Evolutionary conservation across 2,888 invertebrate genomes (phyloP).

Genomic region (Catocala nupta): DNA sequence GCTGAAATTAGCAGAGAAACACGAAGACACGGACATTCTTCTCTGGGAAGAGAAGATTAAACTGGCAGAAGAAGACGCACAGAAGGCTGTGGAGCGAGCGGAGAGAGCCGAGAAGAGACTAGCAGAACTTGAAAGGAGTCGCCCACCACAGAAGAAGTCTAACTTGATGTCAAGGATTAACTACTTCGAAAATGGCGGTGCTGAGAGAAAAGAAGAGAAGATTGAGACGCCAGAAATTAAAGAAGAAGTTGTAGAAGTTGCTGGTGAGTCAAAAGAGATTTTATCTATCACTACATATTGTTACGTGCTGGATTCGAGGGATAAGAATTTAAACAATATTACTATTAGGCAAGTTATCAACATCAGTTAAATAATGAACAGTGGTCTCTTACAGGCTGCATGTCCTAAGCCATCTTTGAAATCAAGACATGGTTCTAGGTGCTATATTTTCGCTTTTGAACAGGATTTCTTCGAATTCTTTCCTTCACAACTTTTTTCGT

Average conservation of each 20-base stretch:
- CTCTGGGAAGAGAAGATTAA: slow-evolving; percentile 90
- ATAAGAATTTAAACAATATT: too few relatives aligned
- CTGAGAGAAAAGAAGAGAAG: slow-evolving; percentile 51
- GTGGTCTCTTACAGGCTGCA: too few relatives aligned
- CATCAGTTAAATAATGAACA: too few relatives aligned
- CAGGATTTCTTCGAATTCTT: too few relatives aligned
- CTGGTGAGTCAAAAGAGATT: slow-evolving; percentile 41
- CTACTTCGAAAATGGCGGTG: slow-evolving; percentile 77
- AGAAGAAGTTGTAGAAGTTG: slow-evolving; percentile 45
- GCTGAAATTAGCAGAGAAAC: slow-evolving; percentile 89
- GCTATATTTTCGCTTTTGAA: too few relatives aligned
- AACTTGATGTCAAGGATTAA: slow-evolving; percentile 77
- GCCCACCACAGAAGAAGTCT: slow-evolving; percentile 46
- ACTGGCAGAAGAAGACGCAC: slow-evolving; percentile 90
- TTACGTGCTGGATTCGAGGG: too few relatives aligned
- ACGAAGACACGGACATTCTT: slow-evolving; percentile 89
- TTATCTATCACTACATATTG: too few relatives aligned
- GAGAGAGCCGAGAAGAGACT: slow-evolving; percentile 79
- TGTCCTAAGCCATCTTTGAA: too few relatives aligned
- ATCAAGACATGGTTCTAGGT: too few relatives aligned
- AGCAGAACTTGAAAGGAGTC: slow-evolving; percentile 47
- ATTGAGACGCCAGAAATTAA: slow-evolving; percentile 40
- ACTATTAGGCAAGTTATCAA: too few relatives aligned
- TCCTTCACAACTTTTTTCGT: too few relatives aligned
- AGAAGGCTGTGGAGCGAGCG: slow-evolving; percentile 88